These are phyloP conservation scores for Nautilus pompilius DNA, from an alignment of 1,140 invertebrate genomes.

Conservation along the genomic window DNA sequence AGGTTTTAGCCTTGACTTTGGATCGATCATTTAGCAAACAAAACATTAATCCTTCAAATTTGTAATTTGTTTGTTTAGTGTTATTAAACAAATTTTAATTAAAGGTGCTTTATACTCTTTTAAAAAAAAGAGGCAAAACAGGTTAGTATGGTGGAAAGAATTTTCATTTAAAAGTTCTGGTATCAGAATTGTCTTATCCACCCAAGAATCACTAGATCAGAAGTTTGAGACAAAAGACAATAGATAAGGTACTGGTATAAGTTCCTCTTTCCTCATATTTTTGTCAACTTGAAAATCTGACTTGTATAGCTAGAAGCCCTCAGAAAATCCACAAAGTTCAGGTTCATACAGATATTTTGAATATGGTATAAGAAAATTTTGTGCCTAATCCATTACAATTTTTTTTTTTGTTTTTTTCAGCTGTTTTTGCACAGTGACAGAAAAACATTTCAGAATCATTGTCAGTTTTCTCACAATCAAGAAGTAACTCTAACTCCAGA, in stretches of 20 bases:
- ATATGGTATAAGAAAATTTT: neutral
- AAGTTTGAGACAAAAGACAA: no score
- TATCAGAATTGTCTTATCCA: no score
- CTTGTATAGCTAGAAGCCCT: neutral
- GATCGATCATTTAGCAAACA: no score
- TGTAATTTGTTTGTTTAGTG: no score
- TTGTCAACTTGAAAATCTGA: neutral
- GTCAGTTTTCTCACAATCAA: conserved; percentile 47
- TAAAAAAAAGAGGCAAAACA: no score
- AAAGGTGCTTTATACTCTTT: no score
- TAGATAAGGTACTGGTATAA: neutral
- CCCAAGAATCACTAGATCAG: no score
- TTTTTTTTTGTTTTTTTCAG: conserved; percentile 24
- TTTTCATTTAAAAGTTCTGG: no score
- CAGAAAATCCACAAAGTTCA: neutral
- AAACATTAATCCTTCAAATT: no score
- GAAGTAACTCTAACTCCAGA: conserved; percentile 36
- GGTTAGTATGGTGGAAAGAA: no score
- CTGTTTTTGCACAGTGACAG: conserved; percentile 43
- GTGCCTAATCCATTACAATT: neutral
- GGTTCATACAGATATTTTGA: neutral
- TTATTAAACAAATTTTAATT: no score
- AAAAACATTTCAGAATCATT: conserved; percentile 32
- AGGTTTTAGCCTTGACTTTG: no score
- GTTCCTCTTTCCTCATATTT: neutral